These are phyloP conservation scores for Drosophila teissieri DNA, from an alignment of 1,140 invertebrate genomes.

Conservation along the genomic window DNA sequence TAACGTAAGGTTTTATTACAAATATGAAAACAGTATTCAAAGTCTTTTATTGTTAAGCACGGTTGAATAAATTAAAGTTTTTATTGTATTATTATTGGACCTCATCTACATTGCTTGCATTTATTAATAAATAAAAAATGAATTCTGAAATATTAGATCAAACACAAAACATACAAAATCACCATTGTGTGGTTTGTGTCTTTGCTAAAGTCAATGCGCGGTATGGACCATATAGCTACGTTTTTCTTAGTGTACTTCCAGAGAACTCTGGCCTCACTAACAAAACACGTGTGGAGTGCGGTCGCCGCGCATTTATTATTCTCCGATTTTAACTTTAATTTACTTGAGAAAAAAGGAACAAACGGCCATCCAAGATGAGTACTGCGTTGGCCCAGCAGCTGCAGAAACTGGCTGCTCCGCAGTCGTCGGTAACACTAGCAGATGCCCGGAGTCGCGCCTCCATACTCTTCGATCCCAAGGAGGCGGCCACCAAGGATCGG, in stretches of 20 bases:
- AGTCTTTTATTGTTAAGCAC: too few relatives aligned
- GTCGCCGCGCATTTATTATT: slow-evolving; percentile 11
- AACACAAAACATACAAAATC: too few relatives aligned
- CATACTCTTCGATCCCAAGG: slow-evolving; percentile 94
- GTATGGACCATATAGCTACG: not conserved
- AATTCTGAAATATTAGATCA: not conserved
- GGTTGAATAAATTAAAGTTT: too few relatives aligned
- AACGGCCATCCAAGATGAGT: slow-evolving; percentile 66
- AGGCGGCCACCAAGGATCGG: slow-evolving; percentile 93
- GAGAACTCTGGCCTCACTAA: not conserved
- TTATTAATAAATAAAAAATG: too few relatives aligned
- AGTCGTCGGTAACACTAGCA: slow-evolving; percentile 89
- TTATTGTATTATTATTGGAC: too few relatives aligned
- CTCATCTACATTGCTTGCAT: too few relatives aligned
- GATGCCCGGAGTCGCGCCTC: slow-evolving; percentile 91
- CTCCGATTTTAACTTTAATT: not conserved
- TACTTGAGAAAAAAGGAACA: not conserved
- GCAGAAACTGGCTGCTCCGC: slow-evolving; percentile 91
- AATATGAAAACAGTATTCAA: too few relatives aligned
- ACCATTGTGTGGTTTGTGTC: not conserved
- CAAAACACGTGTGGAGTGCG: slow-evolving; percentile 42
- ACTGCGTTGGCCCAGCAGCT: slow-evolving; percentile 94
- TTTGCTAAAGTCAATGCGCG: not conserved
- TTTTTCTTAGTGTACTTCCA: not conserved
- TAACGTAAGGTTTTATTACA: too few relatives aligned